A percentile compares a stretch with the other conserved stretches of the same genome.
Conservation (phyloP, 2,113 vertebrate genomes). For the Mustela nigripes region DNA sequence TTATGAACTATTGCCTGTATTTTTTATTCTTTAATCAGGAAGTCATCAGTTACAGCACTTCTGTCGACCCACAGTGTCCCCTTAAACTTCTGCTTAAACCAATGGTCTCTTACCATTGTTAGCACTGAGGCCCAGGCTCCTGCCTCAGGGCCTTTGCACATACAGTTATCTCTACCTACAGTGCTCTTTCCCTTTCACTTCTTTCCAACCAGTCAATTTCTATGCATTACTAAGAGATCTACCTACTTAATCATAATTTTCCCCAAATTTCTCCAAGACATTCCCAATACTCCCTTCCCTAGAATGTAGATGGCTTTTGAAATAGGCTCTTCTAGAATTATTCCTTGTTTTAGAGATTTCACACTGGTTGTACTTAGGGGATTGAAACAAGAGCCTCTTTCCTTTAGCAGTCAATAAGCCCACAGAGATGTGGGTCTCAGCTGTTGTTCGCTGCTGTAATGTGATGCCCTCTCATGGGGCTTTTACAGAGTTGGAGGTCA, state of each 20-base stretch:
- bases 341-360: neutral
- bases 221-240: neutral
- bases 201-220: neutral
- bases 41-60: too few species aligned
- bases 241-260: neutral
- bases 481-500: neutral
- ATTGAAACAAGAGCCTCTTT: neutral
- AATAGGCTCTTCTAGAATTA: neutral
- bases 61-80: neutral
- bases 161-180: neutral
- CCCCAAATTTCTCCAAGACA: neutral
- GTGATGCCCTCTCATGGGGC: too few species aligned
- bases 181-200: neutral
- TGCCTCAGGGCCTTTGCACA: neutral
- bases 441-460: neutral
- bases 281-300: neutral
- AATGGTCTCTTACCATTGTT: too few species aligned
- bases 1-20: neutral
- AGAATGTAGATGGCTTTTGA: neutral
- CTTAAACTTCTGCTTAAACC: neutral
- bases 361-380: neutral
- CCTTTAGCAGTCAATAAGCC: neutral
- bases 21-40: neutral
- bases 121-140: neutral
- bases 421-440: rapidly evolving